Evolutionary conservation across 2,113 vertebrate species (phyloP).

Genomic region (Ibidorhyncha struthersii): DNA sequence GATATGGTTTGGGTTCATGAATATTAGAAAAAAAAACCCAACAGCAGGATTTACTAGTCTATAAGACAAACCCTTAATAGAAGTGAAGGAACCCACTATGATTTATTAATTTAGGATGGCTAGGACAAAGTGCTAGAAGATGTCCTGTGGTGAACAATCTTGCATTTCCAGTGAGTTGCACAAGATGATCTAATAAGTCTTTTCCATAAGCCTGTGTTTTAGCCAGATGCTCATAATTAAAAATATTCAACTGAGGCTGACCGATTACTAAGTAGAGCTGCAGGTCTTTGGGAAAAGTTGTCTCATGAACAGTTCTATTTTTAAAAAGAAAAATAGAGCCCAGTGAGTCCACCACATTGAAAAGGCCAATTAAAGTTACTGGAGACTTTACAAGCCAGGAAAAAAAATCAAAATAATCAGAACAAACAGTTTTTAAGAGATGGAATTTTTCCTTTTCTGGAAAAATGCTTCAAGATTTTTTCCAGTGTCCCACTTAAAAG

Average conservation of each 20-base stretch:
- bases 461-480: not conserved
- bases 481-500: not conserved
- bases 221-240: slow-evolving; percentile 2
- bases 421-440: not conserved
- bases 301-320: not conserved
- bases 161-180: not conserved
- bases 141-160: not conserved
- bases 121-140: not conserved
- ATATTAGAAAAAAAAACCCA: not conserved
- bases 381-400: not conserved
- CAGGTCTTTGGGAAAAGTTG: not conserved
- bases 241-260: not conserved
- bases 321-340: not conserved
- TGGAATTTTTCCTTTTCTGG: not conserved
- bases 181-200: not conserved
- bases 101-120: not conserved
- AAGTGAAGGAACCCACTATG: not conserved
- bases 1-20: not conserved
- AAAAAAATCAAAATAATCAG: not conserved
- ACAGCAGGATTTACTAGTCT: not conserved
- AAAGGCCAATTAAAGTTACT: not conserved
- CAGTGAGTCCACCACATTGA: not conserved
- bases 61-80: not conserved
- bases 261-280: not conserved
- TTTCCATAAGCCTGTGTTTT: not conserved